Conservation (phyloP, 1,140 invertebrate genomes). For the Drosophila elegans region DNA sequence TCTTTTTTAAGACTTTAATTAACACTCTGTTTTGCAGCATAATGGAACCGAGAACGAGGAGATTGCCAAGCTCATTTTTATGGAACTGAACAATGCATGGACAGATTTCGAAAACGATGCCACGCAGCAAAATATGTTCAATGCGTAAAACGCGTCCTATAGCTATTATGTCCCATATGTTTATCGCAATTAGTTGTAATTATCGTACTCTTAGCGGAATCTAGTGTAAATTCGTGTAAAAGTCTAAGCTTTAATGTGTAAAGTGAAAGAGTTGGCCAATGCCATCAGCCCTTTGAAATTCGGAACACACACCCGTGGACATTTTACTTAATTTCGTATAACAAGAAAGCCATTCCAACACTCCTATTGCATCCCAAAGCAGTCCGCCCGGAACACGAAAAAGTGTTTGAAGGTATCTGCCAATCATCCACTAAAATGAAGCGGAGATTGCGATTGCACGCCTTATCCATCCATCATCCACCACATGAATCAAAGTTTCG, state of each 20-base stretch:
- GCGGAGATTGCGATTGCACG: conserved; percentile 2
- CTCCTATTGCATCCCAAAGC: conserved; percentile 1
- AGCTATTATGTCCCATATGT: conserved; percentile 42
- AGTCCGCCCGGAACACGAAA: neutral
- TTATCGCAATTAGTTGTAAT: conserved; percentile 28
- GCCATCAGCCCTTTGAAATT: conserved; percentile 59
- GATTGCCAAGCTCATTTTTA: conserved; percentile 98
- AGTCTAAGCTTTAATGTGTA: conserved; percentile 68
- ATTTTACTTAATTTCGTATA: conserved; percentile 73
- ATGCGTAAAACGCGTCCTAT: conserved; percentile 64
- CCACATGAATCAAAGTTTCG: neutral
- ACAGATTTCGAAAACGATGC: conserved; percentile 97
- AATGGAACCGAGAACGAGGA: conserved; percentile 94
- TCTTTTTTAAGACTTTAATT: neutral
- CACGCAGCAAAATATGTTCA: conserved; percentile 93
- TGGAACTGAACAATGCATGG: conserved; percentile 99
- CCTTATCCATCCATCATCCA: conserved; percentile 1
- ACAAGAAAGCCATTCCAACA: conserved; percentile 13
- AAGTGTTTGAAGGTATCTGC: neutral
- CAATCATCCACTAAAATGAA: neutral
- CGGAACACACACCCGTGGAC: conserved; percentile 61
- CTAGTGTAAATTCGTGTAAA: conserved; percentile 64
- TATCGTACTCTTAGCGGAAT: conserved; percentile 53
- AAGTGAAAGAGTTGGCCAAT: conserved; percentile 51
- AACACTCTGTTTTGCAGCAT: conserved; percentile 88